Conservation (phyloP, 2,113 vertebrate species). For the human region DNA sequence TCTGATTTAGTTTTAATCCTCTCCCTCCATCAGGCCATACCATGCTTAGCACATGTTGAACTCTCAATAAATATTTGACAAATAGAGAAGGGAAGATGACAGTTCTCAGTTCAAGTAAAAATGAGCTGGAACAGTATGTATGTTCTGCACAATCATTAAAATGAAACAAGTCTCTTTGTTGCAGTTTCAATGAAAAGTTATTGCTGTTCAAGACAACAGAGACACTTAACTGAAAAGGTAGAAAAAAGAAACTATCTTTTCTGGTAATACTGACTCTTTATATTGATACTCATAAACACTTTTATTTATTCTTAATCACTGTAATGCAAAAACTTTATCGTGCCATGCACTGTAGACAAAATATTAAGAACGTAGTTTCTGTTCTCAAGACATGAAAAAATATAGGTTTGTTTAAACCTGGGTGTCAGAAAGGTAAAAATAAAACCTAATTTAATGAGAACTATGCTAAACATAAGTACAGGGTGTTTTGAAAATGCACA, state of each 20-base stretch:
- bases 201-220: neutral
- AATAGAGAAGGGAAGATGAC: neutral
- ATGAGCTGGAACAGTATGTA: neutral
- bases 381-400: neutral
- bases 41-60: neutral
- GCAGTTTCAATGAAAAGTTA: neutral
- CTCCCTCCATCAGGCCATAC: neutral
- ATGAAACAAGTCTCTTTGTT: neutral
- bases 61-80: neutral
- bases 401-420: neutral
- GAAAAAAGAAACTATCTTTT: neutral
- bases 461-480: neutral
- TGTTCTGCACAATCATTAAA: neutral
- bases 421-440: neutral
- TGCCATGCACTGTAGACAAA: neutral
- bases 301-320: constrained; percentile 10
- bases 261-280: neutral
- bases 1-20: neutral
- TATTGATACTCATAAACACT: neutral
- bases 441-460: neutral
- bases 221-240: neutral
- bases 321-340: constrained; percentile 10
- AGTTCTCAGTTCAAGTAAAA: constrained; percentile 8
- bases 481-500: constrained; percentile 12
- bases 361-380: neutral